Base-by-base conservation (phyloP, 1,140 invertebrate genomes). In the Nylanderia fulva region DNA sequence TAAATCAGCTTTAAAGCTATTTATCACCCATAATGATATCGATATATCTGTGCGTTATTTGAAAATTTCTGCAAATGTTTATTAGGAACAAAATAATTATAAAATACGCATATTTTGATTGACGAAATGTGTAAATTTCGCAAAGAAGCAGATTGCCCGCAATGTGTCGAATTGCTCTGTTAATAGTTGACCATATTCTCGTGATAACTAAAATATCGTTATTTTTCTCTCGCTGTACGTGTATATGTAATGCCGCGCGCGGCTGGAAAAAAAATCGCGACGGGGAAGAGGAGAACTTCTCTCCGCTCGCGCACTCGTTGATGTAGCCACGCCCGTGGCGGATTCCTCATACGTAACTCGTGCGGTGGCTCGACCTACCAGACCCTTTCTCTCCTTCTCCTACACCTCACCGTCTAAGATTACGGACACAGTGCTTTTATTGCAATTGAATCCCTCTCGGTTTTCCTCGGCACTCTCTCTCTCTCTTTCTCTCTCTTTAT, bases 301-400 rank as follows among this genome's bases (percentile, higher is more conserved):
- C 64, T 68, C 36, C 42, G 79, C 76, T 85, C 85, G 91, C 90
- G 90, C 87, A 91, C 90, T 93, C 92, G 92, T 91, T 91, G 90
- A 93, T 91, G 91, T 94, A 86, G 94, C 94, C 94, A 94, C 94
- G 94, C 94, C 94, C 94, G 93, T 94, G 92, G 93, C 93, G 91
- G 92, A 95, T 94, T 94, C 94, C 93, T 93, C 93, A 94, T 95
- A 95, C 93, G 94, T 94, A 95, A 94, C 93, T 94, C 93, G 93
- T 94, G 92, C 93, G 88, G 93, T 94, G 93, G 94, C 94, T 94
- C 93, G 92, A 94, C 94, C 94, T 95, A 94, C 92, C 93, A 92
- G 91, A 79, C 80, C 89, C 77, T 87, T 91, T 82, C 86, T 86
- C 91, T 90, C 89, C 90, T 91, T 90, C 91, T 91, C 87, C 88